Evolutionary conservation across 2,888 invertebrate genomes (phyloP).

Genomic region (Synanthedon andrenaeformis): DNA sequence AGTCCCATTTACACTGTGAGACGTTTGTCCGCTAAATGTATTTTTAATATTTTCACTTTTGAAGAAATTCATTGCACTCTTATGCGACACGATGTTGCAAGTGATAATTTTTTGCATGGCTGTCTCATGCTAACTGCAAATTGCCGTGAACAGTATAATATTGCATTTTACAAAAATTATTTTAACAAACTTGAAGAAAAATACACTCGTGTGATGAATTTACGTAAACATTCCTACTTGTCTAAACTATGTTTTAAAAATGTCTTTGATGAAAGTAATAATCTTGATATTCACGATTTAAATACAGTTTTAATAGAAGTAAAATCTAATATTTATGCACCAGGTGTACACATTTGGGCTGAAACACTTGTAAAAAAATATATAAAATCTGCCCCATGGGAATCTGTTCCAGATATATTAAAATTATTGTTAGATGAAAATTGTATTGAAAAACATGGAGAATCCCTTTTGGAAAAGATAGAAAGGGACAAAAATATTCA

Average conservation of each 20-base stretch:
- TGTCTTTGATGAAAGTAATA: slow-evolving; percentile 11
- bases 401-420: slow-evolving; percentile 25
- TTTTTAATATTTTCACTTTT: slow-evolving; percentile 47
- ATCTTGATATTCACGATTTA: slow-evolving; percentile 14
- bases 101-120: slow-evolving; percentile 54
- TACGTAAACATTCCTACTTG: slow-evolving; percentile 31
- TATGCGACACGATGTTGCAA: slow-evolving; percentile 12
- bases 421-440: slow-evolving; percentile 20
- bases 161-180: slow-evolving; percentile 8
- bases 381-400: slow-evolving; percentile 24
- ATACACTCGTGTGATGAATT: slow-evolving; percentile 15
- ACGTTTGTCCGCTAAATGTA: slow-evolving; percentile 48
- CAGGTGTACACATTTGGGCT: slow-evolving; percentile 40
- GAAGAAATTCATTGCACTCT: slow-evolving; percentile 21
- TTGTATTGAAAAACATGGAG: slow-evolving; percentile 33
- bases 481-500: slow-evolving; percentile 12
- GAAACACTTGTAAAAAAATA: slow-evolving; percentile 26
- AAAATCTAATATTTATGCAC: slow-evolving; percentile 17
- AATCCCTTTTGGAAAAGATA: slow-evolving; percentile 28
- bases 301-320: slow-evolving; percentile 23
- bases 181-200: slow-evolving; percentile 18
- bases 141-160: slow-evolving; percentile 24
- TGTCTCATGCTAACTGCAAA: slow-evolving; percentile 29
- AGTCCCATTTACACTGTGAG: slow-evolving; percentile 58
- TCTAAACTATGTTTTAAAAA: slow-evolving; percentile 32